Conservation (phyloP, 2,113 vertebrate species). For the Pyxicephalus adspersus region DNA sequence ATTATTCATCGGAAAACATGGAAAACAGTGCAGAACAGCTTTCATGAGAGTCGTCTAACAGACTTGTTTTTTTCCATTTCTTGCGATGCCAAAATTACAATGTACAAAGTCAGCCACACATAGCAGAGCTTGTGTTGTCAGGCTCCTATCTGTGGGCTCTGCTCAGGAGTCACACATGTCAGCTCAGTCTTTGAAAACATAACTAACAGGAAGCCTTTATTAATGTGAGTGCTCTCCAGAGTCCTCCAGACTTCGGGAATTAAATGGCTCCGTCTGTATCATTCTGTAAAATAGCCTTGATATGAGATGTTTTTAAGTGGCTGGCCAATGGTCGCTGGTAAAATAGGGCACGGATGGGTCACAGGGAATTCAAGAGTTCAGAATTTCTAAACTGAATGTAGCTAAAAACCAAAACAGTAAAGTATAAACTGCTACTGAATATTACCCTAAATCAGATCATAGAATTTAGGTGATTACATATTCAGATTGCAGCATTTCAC, state of each 20-base stretch:
- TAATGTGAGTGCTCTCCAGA: not conserved
- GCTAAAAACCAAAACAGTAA: no score
- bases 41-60: conserved; percentile 7
- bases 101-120: not conserved
- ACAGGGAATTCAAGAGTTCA: no score
- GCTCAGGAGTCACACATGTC: not conserved
- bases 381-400: no score
- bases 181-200: not conserved
- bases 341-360: no score
- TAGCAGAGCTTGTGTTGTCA: not conserved
- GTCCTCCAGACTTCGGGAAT: not conserved
- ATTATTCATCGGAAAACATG: conserved; percentile 75
- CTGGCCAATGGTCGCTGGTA: no score
- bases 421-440: no score
- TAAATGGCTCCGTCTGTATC: not conserved
- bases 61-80: conserved; percentile 42
- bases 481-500: no score
- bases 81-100: conserved; percentile 20
- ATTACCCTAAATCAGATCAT: no score
- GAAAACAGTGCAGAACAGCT: conserved; percentile 58
- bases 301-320: no score
- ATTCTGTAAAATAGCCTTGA: no score
- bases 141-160: not conserved
- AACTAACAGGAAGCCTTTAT: not conserved
- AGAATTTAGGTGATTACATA: no score